Conservation (phyloP, 2,113 vertebrate species). For the Microcebus jonahi region DNA sequence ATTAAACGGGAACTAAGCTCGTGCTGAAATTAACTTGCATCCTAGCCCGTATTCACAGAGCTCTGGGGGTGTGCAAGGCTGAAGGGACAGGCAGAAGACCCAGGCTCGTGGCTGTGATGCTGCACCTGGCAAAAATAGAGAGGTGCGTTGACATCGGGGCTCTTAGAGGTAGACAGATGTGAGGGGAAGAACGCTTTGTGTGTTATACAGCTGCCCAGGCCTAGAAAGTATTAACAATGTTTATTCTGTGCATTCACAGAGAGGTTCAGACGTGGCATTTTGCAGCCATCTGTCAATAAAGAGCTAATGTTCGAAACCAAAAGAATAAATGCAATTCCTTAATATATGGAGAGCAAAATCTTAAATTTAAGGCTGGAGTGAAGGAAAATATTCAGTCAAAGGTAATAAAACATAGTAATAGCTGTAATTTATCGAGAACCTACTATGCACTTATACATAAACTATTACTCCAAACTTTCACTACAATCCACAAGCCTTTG, state of each 20-base stretch:
- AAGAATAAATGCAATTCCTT: not conserved
- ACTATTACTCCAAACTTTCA: not conserved
- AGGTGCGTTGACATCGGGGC: not conserved
- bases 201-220: not conserved
- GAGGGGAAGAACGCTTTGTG: not conserved
- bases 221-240: not conserved
- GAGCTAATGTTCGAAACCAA: not conserved
- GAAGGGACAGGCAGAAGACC: not conserved
- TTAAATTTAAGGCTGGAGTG: not conserved
- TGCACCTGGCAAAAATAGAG: not conserved
- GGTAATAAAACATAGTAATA: not conserved
- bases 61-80: not conserved
- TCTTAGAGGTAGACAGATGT: not conserved
- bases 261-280: not conserved
- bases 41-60: not conserved
- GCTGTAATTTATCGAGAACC: not conserved
- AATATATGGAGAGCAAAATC: not conserved
- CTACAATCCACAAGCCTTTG: not conserved
- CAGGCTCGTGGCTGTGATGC: not conserved
- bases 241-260: not conserved
- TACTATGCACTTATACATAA: not conserved
- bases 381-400: conserved; percentile 43
- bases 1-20: not conserved
- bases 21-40: not conserved
- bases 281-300: not conserved